phyloP scores from a whole-genome alignment of 2,797 vertebrate species.

The Chaetophractus vellerosus region DNA sequence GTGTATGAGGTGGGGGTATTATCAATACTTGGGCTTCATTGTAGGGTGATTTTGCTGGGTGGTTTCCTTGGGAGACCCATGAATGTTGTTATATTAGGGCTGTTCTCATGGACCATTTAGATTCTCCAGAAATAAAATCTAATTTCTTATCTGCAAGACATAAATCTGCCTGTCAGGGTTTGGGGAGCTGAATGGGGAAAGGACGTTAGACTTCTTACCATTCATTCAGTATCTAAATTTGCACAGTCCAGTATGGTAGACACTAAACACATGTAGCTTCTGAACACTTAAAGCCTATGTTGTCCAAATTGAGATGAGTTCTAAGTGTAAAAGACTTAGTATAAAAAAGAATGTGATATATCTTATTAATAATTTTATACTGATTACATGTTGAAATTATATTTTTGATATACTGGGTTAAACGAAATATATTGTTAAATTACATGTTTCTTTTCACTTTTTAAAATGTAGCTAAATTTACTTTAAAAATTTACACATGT shows the following conservation, averaged over 20 bases:
- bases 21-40: neutral
- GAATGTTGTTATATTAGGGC: neutral
- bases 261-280: neutral
- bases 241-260: neutral
- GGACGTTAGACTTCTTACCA: neutral
- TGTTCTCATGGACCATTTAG: neutral
- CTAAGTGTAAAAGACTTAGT: neutral
- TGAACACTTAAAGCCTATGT: neutral
- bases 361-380: neutral
- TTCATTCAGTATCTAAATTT: neutral
- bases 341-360: neutral
- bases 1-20: neutral
- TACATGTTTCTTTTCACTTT: neutral
- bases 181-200: neutral
- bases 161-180: neutral
- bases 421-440: neutral
- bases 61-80: neutral
- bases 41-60: neutral
- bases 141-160: neutral
- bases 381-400: conserved; percentile 4
- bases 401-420: neutral
- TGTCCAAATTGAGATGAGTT: neutral
- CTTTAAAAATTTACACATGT: neutral
- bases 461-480: conserved; percentile 38
- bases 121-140: neutral